Evolutionary conservation across 1,140 invertebrate genomes (phyloP).

Genomic region (Solen grandis): DNA sequence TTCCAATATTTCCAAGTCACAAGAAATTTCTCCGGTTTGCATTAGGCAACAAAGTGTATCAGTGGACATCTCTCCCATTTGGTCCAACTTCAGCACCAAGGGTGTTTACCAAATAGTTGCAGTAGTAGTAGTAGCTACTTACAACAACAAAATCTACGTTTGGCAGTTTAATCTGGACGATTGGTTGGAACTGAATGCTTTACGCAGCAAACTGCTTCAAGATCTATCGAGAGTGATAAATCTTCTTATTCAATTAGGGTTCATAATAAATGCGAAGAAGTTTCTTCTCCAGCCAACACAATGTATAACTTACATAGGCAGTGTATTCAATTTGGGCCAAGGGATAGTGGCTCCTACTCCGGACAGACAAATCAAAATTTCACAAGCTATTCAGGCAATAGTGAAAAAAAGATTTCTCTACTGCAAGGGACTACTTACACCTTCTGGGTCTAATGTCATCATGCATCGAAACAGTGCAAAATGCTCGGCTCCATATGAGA

Average conservation of each 20-base stretch:
- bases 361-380: neutral
- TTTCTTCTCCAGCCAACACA: too few species aligned
- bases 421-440: constrained; percentile 5
- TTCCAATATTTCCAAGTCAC: constrained; percentile 29
- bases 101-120: constrained; percentile 8
- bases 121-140: constrained; percentile 10
- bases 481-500: constrained; percentile 41
- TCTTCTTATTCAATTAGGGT: too few species aligned
- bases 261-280: too few species aligned
- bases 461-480: constrained; percentile 30
- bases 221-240: too few species aligned
- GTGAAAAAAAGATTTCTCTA: neutral
- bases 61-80: neutral
- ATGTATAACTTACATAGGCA: neutral
- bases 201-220: neutral
- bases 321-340: neutral
- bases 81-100: constrained; percentile 14
- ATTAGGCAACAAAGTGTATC: constrained; percentile 7
- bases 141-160: neutral
- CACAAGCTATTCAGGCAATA: neutral
- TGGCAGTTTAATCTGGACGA: neutral
- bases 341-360: neutral
- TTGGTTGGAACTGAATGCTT: neutral
- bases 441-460: constrained; percentile 37
- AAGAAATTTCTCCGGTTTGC: constrained; percentile 24